Conservation (phyloP, 2,888 invertebrate genomes). For the Andrena camellia region DNA sequence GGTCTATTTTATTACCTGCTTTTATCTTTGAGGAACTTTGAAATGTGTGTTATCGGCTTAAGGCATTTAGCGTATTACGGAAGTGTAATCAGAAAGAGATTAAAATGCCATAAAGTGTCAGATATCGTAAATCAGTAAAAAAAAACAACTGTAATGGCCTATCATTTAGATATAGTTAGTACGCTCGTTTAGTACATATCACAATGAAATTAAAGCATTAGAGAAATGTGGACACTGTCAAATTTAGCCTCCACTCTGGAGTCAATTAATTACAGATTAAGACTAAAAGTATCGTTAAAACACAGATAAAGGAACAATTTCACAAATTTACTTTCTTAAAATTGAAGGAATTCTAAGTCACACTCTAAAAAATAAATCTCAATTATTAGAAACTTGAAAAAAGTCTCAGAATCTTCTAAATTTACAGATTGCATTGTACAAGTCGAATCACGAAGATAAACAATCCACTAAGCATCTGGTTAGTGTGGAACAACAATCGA, state of each 20-base stretch:
- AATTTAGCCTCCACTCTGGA: too few species aligned
- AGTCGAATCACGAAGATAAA: background rate
- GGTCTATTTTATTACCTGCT: background rate
- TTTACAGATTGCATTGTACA: background rate
- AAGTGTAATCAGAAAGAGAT: constrained; percentile 1
- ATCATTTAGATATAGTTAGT: background rate
- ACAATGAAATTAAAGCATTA: background rate
- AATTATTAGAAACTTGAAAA: background rate
- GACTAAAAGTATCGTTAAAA: too few species aligned
- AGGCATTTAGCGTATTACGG: background rate
- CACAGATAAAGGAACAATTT: too few species aligned
- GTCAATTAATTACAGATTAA: too few species aligned
- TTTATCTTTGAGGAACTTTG: background rate
- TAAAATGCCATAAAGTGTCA: background rate
- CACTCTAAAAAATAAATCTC: too few species aligned
- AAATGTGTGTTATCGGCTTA: background rate
- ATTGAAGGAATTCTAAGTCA: too few species aligned
- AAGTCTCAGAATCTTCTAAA: background rate
- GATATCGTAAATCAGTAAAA: background rate
- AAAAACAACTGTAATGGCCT: background rate
- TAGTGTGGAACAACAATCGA: background rate
- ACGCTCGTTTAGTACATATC: background rate
- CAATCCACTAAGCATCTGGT: background rate
- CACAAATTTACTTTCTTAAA: too few species aligned
- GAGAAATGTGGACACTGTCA: too few species aligned